phyloP scores from a whole-genome alignment of 2,113 vertebrate genomes.

The Platichthys flesus region DNA sequence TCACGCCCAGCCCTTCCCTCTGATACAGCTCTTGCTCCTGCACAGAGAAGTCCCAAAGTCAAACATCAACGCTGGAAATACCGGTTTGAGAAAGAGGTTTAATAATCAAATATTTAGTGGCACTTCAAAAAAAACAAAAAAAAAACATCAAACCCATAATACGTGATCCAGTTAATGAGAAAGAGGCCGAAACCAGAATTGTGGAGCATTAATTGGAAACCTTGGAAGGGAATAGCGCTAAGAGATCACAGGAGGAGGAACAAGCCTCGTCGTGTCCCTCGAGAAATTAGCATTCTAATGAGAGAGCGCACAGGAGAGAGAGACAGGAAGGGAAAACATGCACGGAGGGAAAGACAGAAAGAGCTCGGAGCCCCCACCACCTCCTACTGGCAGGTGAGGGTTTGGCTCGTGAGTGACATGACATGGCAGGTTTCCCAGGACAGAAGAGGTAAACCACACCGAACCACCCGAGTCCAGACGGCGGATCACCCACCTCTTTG shows the following conservation, averaged over 20 bases:
- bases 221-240: slow-evolving; percentile 61
- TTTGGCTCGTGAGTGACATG: slow-evolving; percentile 34
- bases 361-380: slow-evolving; percentile 9
- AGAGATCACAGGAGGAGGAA: slow-evolving; percentile 64
- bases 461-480: slow-evolving; percentile 21
- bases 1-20: slow-evolving; percentile 95
- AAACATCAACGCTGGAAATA: neutral
- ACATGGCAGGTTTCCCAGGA: slow-evolving; percentile 39
- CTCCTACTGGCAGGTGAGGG: slow-evolving; percentile 13
- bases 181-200: slow-evolving; percentile 23
- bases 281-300: slow-evolving; percentile 74
- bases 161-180: slow-evolving; percentile 35
- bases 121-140: slow-evolving; percentile 20
- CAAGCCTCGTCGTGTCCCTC: slow-evolving; percentile 50
- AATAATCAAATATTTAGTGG: neutral
- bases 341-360: slow-evolving; percentile 15
- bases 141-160: slow-evolving; percentile 23
- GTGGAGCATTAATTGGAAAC: slow-evolving; percentile 50
- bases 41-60: slow-evolving; percentile 40
- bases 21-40: slow-evolving; percentile 99
- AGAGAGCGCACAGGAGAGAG: slow-evolving; percentile 37
- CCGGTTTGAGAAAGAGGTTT: neutral
- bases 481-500: slow-evolving; percentile 90
- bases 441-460: slow-evolving; percentile 21
- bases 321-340: slow-evolving; percentile 2